Evolutionary conservation across 2,888 invertebrate species (phyloP).

Genomic region (Eurytoma californica): DNA sequence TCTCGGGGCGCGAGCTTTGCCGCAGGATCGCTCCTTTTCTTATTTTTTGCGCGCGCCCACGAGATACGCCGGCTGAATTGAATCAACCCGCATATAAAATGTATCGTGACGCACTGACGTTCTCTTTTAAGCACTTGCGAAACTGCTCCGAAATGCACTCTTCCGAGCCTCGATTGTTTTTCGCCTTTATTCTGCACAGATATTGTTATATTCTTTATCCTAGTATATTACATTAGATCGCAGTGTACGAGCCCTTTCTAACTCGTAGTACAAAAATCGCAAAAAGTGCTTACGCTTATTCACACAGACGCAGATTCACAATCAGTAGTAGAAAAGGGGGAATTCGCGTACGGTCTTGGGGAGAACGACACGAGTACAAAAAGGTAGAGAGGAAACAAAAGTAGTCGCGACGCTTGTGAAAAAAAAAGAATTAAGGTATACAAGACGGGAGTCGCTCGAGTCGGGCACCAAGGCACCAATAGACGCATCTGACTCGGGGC

Average conservation of each 20-base stretch:
- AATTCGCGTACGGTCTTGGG: no score
- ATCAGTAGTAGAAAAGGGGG: no score
- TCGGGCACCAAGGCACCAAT: slow-evolving; percentile 26
- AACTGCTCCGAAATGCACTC: background rate
- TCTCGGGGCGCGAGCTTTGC: background rate
- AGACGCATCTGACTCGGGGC: slow-evolving; percentile 51
- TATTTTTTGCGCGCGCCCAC: background rate
- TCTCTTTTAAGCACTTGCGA: background rate
- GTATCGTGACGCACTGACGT: slow-evolving; percentile 10
- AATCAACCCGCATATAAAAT: slow-evolving; percentile 40
- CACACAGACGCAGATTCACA: slow-evolving; percentile 13
- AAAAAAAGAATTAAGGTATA: slow-evolving; percentile 11
- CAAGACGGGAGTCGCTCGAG: slow-evolving; percentile 25
- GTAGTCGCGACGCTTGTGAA: slow-evolving; percentile 3
- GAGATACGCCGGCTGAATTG: background rate
- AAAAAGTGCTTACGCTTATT: slow-evolving; percentile 29
- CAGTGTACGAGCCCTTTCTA: background rate
- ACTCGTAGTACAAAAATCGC: slow-evolving; percentile 9
- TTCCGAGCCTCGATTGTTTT: background rate
- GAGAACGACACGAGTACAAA: slow-evolving; percentile 13
- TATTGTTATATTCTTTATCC: background rate
- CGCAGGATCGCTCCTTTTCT: background rate
- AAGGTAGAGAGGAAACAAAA: slow-evolving; percentile 25
- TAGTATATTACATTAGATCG: no score
- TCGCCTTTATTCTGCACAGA: background rate